phyloP scores from a whole-genome alignment of 2,113 vertebrate genomes.

The Microtus montanus region DNA sequence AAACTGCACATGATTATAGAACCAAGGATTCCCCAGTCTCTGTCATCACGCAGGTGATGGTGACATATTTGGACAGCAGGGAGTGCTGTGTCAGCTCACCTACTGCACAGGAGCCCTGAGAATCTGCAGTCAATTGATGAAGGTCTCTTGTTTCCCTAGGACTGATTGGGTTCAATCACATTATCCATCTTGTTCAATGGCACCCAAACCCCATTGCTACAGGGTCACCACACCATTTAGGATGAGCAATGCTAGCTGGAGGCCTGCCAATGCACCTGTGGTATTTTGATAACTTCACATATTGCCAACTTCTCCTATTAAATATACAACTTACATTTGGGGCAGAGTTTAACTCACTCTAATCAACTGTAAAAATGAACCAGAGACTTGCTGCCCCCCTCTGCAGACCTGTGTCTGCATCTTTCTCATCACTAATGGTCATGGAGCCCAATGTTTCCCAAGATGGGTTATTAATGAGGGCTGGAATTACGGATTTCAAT shows the following conservation, averaged over 20 bases:
- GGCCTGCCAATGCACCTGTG: conserved; percentile 68
- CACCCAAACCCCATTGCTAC: conserved; percentile 47
- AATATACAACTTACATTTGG: conserved; percentile 79
- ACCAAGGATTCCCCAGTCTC: background rate
- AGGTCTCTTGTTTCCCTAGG: background rate
- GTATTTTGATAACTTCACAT: conserved; percentile 81
- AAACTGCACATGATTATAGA: background rate
- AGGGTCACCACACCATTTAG: conserved; percentile 63
- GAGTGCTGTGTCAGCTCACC: background rate
- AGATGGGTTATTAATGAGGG: conserved; percentile 84
- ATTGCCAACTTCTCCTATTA: conserved; percentile 72
- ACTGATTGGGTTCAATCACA: conserved; percentile 13
- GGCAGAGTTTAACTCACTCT: conserved; percentile 85
- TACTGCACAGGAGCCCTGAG: fast-evolving
- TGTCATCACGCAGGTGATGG: background rate
- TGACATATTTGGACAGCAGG: background rate
- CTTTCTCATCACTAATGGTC: conserved; percentile 76
- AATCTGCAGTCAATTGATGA: background rate
- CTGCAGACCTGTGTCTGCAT: conserved; percentile 72
- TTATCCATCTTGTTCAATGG: conserved; percentile 58
- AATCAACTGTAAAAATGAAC: conserved; percentile 85
- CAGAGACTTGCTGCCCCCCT: conserved; percentile 63
- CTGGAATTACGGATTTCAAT: conserved; percentile 86
- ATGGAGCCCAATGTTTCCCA: conserved; percentile 74
- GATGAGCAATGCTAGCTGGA: conserved; percentile 59